Percentiles rank a stretch among this genome's conserved stretches.
Conservation (phyloP, 1,140 invertebrate species). For the Heliconius hewitsoni region DNA sequence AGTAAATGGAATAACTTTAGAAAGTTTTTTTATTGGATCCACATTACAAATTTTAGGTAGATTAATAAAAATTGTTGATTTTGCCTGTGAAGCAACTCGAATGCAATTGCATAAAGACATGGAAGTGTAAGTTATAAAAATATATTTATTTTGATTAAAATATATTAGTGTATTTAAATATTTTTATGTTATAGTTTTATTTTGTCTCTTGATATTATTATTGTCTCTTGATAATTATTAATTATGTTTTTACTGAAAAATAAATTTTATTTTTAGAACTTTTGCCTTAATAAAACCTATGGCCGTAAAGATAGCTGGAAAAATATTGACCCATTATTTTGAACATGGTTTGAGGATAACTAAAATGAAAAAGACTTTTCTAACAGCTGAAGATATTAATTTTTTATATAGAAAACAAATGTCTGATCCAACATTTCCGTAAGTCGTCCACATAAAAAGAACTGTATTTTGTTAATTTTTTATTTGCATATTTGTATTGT, state of each 20-base stretch:
- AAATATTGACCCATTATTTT: slow-evolving; percentile 86
- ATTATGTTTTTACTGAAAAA: neutral
- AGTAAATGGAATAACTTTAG: slow-evolving; percentile 84
- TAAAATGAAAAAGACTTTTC: slow-evolving; percentile 86
- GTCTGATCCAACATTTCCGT: slow-evolving; percentile 84
- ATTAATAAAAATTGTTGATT: slow-evolving; percentile 89
- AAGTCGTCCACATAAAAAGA: slow-evolving; percentile 53
- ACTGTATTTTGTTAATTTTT: neutral
- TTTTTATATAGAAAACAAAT: slow-evolving; percentile 83
- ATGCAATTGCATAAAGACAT: slow-evolving; percentile 82
- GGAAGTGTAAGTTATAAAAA: slow-evolving; percentile 81
- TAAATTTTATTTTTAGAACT: slow-evolving; percentile 82
- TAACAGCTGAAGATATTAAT: slow-evolving; percentile 84
- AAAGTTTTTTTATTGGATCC: slow-evolving; percentile 89
- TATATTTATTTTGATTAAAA: neutral
- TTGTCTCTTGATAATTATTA: neutral
- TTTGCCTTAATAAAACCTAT: slow-evolving; percentile 89
- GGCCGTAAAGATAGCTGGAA: slow-evolving; percentile 86
- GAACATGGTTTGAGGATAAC: slow-evolving; percentile 86
- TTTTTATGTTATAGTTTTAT: neutral
- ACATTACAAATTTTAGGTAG: slow-evolving; percentile 89
- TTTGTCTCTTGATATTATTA: neutral
- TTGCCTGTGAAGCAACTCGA: slow-evolving; percentile 86
- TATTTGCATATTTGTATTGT: neutral
- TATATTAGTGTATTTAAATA: too few relatives aligned